Percentiles rank a stretch among this genome's conserved stretches.
Conservation (phyloP, 2,888 invertebrate species). For the Schizaphis graminum region DNA sequence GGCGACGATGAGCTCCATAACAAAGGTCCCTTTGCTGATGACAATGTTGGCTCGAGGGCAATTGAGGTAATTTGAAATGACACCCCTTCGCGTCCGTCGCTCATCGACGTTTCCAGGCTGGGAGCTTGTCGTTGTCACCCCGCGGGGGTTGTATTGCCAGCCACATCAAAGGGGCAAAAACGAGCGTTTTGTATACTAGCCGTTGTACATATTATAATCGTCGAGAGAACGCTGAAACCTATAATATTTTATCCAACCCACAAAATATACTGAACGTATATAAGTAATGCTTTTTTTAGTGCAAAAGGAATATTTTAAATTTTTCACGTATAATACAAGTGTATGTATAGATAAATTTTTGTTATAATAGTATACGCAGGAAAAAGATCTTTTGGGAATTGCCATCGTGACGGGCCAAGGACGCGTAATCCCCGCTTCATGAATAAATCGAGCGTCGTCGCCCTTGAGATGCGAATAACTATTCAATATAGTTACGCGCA, state of each 20-base stretch:
- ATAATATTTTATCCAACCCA: background rate
- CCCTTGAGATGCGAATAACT: slow-evolving; percentile 27
- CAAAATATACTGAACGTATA: background rate
- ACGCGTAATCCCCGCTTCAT: background rate
- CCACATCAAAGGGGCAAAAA: slow-evolving; percentile 60
- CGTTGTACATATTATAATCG: background rate
- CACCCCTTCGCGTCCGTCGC: slow-evolving; percentile 48
- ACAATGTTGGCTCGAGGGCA: slow-evolving; percentile 47
- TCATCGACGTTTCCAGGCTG: slow-evolving; percentile 44
- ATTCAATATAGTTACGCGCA: background rate
- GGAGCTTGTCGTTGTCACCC: background rate
- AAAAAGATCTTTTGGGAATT: slow-evolving; percentile 49
- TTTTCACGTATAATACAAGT: background rate
- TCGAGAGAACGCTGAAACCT: background rate
- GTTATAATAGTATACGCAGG: background rate
- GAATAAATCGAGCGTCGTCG: background rate
- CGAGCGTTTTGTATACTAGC: background rate
- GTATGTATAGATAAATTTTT: background rate
- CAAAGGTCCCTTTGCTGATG: slow-evolving; percentile 59
- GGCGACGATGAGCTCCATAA: slow-evolving; percentile 26
- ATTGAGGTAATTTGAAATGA: slow-evolving; percentile 61
- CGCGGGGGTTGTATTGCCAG: slow-evolving; percentile 33
- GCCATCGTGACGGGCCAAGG: background rate
- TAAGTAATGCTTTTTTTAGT: background rate
- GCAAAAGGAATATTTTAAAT: slow-evolving; percentile 9